Evolutionary conservation across 2,113 vertebrate species (phyloP), one percentile per base, ranked within the genome.

Genomic region (Amphiprion percula): DNA sequence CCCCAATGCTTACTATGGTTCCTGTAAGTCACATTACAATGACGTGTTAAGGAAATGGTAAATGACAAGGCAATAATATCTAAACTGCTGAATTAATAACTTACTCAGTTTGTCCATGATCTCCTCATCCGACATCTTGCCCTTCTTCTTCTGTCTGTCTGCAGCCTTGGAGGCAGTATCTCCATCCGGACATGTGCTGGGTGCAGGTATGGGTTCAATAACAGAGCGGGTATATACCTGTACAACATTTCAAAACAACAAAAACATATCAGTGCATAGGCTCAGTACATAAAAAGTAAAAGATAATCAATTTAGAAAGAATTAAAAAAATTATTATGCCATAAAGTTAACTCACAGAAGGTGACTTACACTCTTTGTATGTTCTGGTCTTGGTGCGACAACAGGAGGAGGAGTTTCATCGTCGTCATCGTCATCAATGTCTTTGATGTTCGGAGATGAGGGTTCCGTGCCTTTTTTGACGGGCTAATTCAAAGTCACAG

Each of bases 21-120:
- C 97, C 98, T 95, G 81, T 62, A 9, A 75, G 33, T 6, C 46
- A 83, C 0, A 60, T 16, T 49, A 62, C 17, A 71, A 74, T 16
- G 8, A 58, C 1, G 37, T 26, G 10, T n/a, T 28, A 74, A 37
- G 2, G 5, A 19, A 37, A 54, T 6, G 10, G 11, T 54, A 30
- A 21, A 70, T 11, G n/a, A 61, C 15, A 44, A 1, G 11, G 47
- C n/a, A 19, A 4, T 4, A 55, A 12, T 1, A 68, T 41, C 6
- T 15, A 24, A 56, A n/a, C 0, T 11, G 16, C 14, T 74, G 23
- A 41, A 30, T 60, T 65, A 15, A 62, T 53, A 2, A 55, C 96
- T 84, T 95, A 99, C 98, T 95, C 87, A 99, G 95, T 95, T 96
- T 99, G 85, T 99, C 98, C 97, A 98, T 99, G 87, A 99, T 99